Base-by-base conservation (phyloP, 2,113 vertebrate species). In the Monopterus albus region DNA sequence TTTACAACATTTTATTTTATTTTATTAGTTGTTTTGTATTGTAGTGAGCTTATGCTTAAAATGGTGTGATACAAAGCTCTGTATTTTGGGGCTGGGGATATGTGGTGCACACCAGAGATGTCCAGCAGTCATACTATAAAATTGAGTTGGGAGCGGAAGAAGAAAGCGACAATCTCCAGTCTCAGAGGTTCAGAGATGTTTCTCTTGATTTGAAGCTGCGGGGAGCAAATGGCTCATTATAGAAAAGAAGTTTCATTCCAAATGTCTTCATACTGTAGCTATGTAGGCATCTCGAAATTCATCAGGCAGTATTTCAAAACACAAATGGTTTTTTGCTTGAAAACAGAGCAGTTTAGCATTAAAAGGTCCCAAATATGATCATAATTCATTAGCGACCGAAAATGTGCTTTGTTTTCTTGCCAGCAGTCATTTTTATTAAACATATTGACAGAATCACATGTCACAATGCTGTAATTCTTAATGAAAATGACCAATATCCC, bases 221-320 rank as follows among this genome's bases (percentile, higher is more conserved):
- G 57, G 60, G 46, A 33, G 43, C 1, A 10, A 39, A 38, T 13
- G 0, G 23, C 23, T 60, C 46, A 13, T 36, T 73, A 69, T 43
- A 29, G 29, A 15, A 7, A 3, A 64, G 2, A 13, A 50, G 26
- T 18, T 45, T 50, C 26, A 49, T n/a, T 55, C 10, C 29, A 64
- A 23, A 67, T 58, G 0, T 71, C 0, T 45, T 62, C 12, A n/a
- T n/a, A n/a, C n/a, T n/a, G n/a, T n/a, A n/a, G n/a, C n/a, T n/a
- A n/a, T n/a, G n/a, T n/a, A n/a, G n/a, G n/a, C 14, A 39, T 63
- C 28, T 63, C 18, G 15, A 58, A 71, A 59, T 49, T 49, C 47
- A 59, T 68, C 3, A 47, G 52, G 72, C 62, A 81, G 74, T 78
- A 80, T 77, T 83, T 60, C 0, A 72, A 75, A 18, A 61, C 42